A percentile compares a stretch with the other conserved stretches of the same genome.
Evolutionary conservation across 37 sponge, comb jelly and placozoan genomes (phyloP).

Genomic region (Haliclona indistincta): DNA sequence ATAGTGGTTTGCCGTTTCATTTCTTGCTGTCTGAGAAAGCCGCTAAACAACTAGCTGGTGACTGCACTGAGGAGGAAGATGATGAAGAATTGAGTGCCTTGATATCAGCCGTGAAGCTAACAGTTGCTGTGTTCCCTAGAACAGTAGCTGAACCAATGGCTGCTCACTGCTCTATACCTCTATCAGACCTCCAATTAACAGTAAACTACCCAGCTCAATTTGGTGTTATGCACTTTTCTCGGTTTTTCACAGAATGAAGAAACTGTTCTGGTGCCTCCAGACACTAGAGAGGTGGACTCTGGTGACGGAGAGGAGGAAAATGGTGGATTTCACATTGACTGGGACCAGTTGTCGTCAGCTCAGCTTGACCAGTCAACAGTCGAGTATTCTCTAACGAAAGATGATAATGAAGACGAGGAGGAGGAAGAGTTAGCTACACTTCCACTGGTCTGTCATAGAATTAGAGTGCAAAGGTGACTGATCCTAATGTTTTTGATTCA

Average conservation of each 20-base stretch:
- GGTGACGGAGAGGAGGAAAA: constrained; percentile 4
- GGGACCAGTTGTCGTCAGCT: constrained; percentile 35
- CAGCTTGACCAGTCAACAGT: constrained; percentile 8
- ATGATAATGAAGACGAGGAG: constrained; percentile 1
- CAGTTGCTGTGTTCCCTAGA: constrained; percentile 44
- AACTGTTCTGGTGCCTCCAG: constrained; percentile 50
- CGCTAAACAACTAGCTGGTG: constrained; percentile 18
- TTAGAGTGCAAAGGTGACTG: constrained; percentile 54
- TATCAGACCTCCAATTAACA: constrained; percentile 26
- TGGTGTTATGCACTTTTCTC: neutral
- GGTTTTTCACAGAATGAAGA: constrained; percentile 14
- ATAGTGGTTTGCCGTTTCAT: constrained; percentile 45
- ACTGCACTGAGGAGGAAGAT: neutral
- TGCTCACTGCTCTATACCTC: constrained; percentile 22
- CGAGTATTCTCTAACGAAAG: constrained; percentile 18
- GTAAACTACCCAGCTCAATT: constrained; percentile 7
- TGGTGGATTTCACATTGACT: no score
- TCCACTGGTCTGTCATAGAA: constrained; percentile 55
- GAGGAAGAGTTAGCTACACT: constrained; percentile 15
- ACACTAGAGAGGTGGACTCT: constrained; percentile 18
- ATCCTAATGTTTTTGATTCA: neutral
- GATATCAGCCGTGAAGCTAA: constrained; percentile 13
- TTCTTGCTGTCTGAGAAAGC: constrained; percentile 50
- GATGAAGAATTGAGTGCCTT: neutral
- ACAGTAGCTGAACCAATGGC: constrained; percentile 33